Conservation (phyloP, 37 sponge, comb jelly and placozoan species). For the Halichondria panicea region DNA sequence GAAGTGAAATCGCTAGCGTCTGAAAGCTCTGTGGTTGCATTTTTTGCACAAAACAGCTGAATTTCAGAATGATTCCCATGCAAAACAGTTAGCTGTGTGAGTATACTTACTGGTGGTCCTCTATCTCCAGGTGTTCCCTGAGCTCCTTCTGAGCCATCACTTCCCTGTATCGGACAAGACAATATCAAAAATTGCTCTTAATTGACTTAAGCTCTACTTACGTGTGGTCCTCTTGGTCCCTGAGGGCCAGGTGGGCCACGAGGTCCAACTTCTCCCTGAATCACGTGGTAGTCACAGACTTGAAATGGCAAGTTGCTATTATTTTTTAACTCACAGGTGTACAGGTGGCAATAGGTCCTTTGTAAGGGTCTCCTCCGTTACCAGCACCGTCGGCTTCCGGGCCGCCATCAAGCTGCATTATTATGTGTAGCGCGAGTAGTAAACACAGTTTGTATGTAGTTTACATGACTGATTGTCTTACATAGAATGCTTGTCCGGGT, state of each 20-base stretch:
- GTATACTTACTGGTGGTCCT: constrained; percentile 44
- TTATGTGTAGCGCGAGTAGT: neutral
- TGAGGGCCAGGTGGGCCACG: constrained; percentile 62
- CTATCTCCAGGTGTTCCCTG: constrained; percentile 58
- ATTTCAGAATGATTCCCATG: neutral
- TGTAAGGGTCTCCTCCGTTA: constrained; percentile 6
- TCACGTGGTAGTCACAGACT: neutral
- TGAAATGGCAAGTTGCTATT: too few species aligned
- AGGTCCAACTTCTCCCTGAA: constrained; percentile 48
- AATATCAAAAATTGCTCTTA: neutral
- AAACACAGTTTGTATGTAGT: neutral
- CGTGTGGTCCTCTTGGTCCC: constrained; percentile 57
- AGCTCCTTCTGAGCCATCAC: constrained; percentile 59
- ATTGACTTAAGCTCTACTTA: constrained; percentile 5
- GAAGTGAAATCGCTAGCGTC: too few species aligned
- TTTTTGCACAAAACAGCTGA: constrained; percentile 1
- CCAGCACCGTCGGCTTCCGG: neutral
- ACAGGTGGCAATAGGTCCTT: constrained; percentile 24
- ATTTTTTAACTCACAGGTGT: constrained; percentile 16
- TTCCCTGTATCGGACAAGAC: constrained; percentile 34
- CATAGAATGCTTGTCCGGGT: constrained; percentile 61
- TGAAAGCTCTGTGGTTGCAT: too few species aligned
- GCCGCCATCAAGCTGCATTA: neutral
- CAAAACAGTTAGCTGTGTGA: neutral
- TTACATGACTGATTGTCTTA: constrained; percentile 13